Base-by-base conservation (phyloP, 2,888 invertebrate genomes). In the Trachelus troglodyta region DNA sequence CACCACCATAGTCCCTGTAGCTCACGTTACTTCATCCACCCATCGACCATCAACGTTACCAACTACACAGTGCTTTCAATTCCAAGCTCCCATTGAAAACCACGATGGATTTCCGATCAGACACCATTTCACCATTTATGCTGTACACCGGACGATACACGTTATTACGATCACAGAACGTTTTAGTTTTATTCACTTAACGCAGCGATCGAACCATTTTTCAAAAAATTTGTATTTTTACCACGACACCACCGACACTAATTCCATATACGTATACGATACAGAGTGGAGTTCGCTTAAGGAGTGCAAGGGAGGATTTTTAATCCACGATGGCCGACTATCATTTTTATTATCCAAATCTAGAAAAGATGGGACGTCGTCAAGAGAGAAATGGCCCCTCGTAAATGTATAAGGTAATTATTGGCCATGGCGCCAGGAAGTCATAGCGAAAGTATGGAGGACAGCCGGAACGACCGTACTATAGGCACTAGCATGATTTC, bases 361-460 rank as follows among this genome's bases (percentile, higher is more conserved):
- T 23, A 56, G 56, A 23, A 56, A 23, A 86, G 84, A 82, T 79
- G 79, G 79, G 77, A 76, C 80, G 79, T 79, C 83, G 83, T 86
- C 87, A 86, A 86, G 87, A 85, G 86, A 83, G 85, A 86, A 87
- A 86, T 84, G 86, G 81, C 82, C 79, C 82, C 76, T 40, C 83
- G 86, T 87, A 86, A 88, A 87, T 84, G 87, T 85, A 85, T 87
- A 87, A 87, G 87, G 88, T 87, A 88, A 88, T 88, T 88, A 88
- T 84, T 56, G 23, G 56, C 56, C 23, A 56, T 56, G 56, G 56
- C 56, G 56, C 56, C 56, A 56, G 56, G 56, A 56, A 56, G 56
- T 56, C 56, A 56, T 56, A 23, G 23, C 56, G 23, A 56, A 56
- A 56, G 23, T 15, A 56, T 56, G 9, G 23, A 56, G 56, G 56